phyloP scores from a whole-genome alignment of 2,888 invertebrate species.

The Eupeodes luniger region DNA sequence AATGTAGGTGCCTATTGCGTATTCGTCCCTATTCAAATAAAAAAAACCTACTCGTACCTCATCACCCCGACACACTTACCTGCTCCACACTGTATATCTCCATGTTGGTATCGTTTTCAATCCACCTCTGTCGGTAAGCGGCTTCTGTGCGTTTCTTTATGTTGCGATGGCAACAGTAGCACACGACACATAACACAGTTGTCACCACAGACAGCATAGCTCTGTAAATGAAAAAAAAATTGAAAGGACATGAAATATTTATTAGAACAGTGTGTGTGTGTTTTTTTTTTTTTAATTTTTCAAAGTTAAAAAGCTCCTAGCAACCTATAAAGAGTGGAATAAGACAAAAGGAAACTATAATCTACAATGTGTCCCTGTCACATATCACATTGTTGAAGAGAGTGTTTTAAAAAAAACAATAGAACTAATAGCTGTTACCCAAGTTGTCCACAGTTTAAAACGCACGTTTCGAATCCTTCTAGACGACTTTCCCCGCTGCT shows the following conservation, averaged over 20 bases:
- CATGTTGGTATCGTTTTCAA: conserved; percentile 84
- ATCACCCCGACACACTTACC: conserved; percentile 78
- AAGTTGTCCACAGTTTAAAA: conserved; percentile 39
- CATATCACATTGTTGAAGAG: conserved; percentile 34
- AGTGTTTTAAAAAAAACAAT: conserved; percentile 47
- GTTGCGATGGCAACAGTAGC: conserved; percentile 88
- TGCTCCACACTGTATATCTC: conserved; percentile 84
- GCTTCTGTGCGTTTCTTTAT: conserved; percentile 84
- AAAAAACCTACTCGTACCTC: too few species aligned
- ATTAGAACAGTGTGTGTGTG: conserved; percentile 29
- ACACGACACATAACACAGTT: conserved; percentile 90
- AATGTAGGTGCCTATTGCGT: conserved; percentile 18
- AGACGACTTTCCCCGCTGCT: background rate
- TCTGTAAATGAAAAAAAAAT: conserved; percentile 85
- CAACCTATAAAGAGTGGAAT: background rate
- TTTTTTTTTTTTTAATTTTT: conserved; percentile 17
- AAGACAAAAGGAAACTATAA: conserved; percentile 61
- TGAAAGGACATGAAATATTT: conserved; percentile 49
- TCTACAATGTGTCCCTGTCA: conserved; percentile 14
- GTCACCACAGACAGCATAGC: conserved; percentile 91
- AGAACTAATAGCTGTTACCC: conserved; percentile 47
- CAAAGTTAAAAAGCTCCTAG: conserved; percentile 38
- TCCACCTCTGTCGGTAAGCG: conserved; percentile 83
- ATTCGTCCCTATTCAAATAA: background rate
- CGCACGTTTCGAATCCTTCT: conserved; percentile 19